Evolutionary conservation across 2,797 vertebrate genomes (phyloP).

Genomic region (Pterois miles): DNA sequence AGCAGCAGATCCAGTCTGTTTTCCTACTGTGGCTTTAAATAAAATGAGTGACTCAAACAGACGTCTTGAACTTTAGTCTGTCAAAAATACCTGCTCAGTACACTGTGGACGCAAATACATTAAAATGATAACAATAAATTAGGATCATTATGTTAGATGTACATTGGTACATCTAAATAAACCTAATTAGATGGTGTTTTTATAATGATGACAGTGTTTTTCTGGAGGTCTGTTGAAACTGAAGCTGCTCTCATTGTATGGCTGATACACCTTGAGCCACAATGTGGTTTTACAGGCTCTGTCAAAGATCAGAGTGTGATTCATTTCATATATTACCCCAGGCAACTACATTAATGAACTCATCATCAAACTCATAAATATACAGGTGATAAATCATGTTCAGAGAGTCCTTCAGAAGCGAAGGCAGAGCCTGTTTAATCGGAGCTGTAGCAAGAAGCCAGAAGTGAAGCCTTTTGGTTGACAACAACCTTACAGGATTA

Average conservation of each 20-base stretch:
- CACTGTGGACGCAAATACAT: background rate
- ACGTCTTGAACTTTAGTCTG: background rate
- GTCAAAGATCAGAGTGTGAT: background rate
- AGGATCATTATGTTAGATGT: no score
- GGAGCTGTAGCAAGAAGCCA: background rate
- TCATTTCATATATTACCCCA: background rate
- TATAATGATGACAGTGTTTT: background rate
- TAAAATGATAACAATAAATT: no score
- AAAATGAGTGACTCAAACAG: background rate
- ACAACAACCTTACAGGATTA: background rate
- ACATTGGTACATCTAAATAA: background rate
- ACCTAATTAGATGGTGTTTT: background rate
- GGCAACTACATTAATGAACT: background rate
- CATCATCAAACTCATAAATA: background rate
- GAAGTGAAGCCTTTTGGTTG: background rate
- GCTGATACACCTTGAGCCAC: background rate
- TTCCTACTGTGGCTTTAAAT: background rate
- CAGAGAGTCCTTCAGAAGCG: background rate
- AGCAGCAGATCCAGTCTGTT: no score
- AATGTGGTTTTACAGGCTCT: slow-evolving; percentile 21
- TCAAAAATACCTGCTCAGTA: background rate
- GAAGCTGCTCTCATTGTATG: background rate
- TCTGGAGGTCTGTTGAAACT: background rate
- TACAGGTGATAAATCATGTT: background rate
- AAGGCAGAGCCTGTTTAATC: background rate